A percentile compares a stretch with the other conserved stretches of the same genome.
phyloP scores from a whole-genome alignment of 2,113 vertebrate species.

The Forbesichthys agassizii region DNA sequence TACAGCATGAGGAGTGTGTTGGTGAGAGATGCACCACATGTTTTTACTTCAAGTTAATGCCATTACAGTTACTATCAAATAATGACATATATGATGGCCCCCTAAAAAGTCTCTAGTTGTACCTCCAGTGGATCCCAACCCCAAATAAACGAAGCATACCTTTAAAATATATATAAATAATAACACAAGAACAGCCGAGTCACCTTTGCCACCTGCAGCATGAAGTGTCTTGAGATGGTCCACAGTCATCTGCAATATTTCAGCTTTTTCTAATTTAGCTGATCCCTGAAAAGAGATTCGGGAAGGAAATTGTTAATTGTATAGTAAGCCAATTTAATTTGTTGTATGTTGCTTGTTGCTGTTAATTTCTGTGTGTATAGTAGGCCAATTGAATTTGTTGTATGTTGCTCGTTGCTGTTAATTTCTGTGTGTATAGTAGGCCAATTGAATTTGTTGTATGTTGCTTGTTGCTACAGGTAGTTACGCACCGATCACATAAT shows the following conservation, averaged over 20 bases:
- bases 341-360: background rate
- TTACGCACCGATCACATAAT: background rate
- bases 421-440: background rate
- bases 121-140: too few relatives aligned
- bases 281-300: slow-evolving; percentile 81
- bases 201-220: slow-evolving; percentile 94
- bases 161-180: background rate
- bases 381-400: background rate
- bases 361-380: background rate
- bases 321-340: too few relatives aligned
- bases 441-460: background rate
- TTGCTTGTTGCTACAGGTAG: background rate
- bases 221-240: slow-evolving; percentile 98
- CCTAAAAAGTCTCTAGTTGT: too few relatives aligned
- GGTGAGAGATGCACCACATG: background rate
- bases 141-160: too few relatives aligned
- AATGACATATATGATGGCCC: too few relatives aligned
- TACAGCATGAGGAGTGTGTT: background rate
- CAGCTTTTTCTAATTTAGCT: slow-evolving; percentile 95
- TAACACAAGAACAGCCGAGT: background rate
- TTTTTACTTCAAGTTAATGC: too few relatives aligned
- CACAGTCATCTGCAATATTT: slow-evolving; percentile 98
- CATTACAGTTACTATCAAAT: too few relatives aligned
- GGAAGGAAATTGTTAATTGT: background rate
- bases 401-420: background rate